These are phyloP conservation scores for Odontamblyopus rebecca DNA, from an alignment of 2,797 vertebrate genomes.

Conservation along the genomic window DNA sequence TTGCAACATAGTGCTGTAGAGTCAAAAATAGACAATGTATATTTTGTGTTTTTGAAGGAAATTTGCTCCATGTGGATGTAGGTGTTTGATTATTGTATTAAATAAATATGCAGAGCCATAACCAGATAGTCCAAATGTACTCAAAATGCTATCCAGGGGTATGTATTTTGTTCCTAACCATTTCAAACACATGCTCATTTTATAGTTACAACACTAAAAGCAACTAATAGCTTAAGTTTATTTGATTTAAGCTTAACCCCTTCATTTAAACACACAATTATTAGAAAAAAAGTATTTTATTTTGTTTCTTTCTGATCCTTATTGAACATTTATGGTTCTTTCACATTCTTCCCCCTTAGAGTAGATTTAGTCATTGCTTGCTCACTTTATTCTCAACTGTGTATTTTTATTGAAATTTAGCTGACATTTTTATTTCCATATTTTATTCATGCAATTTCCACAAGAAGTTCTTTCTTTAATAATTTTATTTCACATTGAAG, in stretches of 20 bases:
- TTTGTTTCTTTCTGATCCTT: background rate
- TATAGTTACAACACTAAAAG: background rate
- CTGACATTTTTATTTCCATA: slow-evolving; percentile 3
- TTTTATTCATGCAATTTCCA: slow-evolving; percentile 52
- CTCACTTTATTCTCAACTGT: background rate
- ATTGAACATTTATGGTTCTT: background rate
- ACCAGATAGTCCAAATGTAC: background rate
- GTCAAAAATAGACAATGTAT: background rate
- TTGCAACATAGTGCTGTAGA: background rate
- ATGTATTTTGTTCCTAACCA: background rate
- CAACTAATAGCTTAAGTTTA: background rate
- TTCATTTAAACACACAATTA: background rate
- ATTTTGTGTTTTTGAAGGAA: background rate
- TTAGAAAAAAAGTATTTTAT: background rate
- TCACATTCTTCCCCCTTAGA: background rate
- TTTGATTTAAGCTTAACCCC: background rate
- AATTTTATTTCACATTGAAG: slow-evolving; percentile 31
- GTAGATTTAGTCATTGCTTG: background rate
- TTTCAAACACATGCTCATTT: background rate
- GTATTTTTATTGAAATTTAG: background rate
- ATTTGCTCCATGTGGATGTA: background rate
- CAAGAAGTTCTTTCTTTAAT: slow-evolving; percentile 17
- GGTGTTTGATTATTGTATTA: background rate
- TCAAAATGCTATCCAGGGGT: background rate
- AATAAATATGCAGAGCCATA: background rate